These are phyloP conservation scores for Synaphobranchus kaupii DNA, from an alignment of 2,797 vertebrate species.

Conservation along the genomic window DNA sequence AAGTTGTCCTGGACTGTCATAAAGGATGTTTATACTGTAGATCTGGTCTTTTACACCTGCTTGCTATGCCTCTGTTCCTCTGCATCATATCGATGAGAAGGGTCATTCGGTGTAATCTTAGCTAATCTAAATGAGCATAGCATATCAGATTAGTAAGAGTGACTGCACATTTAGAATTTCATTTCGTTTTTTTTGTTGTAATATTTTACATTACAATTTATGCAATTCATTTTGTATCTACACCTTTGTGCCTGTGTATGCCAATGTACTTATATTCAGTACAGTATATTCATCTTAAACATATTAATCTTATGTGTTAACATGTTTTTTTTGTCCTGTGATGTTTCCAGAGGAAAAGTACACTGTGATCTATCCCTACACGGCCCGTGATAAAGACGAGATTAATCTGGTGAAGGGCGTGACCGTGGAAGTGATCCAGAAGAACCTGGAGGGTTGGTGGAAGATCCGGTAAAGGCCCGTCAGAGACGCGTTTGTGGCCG, in stretches of 20 bases:
- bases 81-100: neutral
- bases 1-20: neutral
- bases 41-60: neutral
- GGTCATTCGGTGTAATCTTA: neutral
- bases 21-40: neutral
- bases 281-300: neutral
- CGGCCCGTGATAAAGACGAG: slow-evolving; percentile 91
- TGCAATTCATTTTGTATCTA: slow-evolving; percentile 6
- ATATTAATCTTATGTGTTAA: slow-evolving; percentile 18
- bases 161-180: neutral
- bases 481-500: neutral
- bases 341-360: slow-evolving; percentile 87
- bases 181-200: neutral
- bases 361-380: slow-evolving; percentile 89
- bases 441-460: slow-evolving; percentile 99
- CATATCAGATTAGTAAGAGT: neutral
- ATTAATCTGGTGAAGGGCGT: slow-evolving; percentile 92
- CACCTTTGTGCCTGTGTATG: neutral
- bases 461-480: slow-evolving; percentile 86
- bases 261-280: neutral
- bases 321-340: neutral
- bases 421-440: slow-evolving; percentile 93
- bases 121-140: neutral
- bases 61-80: neutral
- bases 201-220: slow-evolving; percentile 10